Percentiles rank a stretch among this genome's conserved stretches.
phyloP scores from a whole-genome alignment of 2,113 vertebrate species.

The Cyanoderma ruficeps region DNA sequence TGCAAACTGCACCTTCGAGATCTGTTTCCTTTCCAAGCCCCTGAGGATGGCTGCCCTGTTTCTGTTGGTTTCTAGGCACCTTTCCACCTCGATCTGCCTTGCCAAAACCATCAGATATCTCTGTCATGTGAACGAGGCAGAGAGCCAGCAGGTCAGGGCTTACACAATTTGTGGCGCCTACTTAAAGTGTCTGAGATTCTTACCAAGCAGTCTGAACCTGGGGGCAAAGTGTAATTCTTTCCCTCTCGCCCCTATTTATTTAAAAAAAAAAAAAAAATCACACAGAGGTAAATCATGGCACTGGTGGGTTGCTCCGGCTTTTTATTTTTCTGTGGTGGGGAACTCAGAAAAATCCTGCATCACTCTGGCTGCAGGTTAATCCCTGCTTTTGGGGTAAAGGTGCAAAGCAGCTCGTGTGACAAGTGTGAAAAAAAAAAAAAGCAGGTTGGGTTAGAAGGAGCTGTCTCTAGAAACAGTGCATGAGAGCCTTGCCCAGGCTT shows the following conservation, averaged over 20 bases:
- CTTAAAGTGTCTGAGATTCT: slow-evolving; percentile 76
- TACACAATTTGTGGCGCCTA: slow-evolving; percentile 83
- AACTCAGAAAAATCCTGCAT: background rate
- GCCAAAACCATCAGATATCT: slow-evolving; percentile 75
- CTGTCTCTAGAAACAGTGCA: background rate
- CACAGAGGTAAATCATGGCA: slow-evolving; percentile 42
- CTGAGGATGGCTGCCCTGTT: background rate
- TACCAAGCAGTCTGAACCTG: slow-evolving; percentile 70
- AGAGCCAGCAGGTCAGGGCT: slow-evolving; percentile 75
- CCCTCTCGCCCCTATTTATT: slow-evolving; percentile 22
- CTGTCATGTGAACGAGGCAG: slow-evolving; percentile 75
- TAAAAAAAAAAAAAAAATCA: background rate
- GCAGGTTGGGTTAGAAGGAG: background rate
- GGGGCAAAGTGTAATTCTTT: slow-evolving; percentile 77
- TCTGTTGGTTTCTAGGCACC: slow-evolving; percentile 58
- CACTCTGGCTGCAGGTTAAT: slow-evolving; percentile 19
- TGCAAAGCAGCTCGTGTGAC: background rate
- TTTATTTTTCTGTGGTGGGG: slow-evolving; percentile 8
- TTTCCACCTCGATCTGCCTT: slow-evolving; percentile 58
- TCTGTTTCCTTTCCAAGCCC: background rate
- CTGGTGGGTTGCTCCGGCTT: slow-evolving; percentile 25
- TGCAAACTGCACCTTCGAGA: background rate
- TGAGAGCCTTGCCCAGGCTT: background rate
- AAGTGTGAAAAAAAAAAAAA: background rate
- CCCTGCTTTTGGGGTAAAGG: background rate